Evolutionary conservation across 2,113 vertebrate species (phyloP).

Genomic region (Crotalus viridis): DNA sequence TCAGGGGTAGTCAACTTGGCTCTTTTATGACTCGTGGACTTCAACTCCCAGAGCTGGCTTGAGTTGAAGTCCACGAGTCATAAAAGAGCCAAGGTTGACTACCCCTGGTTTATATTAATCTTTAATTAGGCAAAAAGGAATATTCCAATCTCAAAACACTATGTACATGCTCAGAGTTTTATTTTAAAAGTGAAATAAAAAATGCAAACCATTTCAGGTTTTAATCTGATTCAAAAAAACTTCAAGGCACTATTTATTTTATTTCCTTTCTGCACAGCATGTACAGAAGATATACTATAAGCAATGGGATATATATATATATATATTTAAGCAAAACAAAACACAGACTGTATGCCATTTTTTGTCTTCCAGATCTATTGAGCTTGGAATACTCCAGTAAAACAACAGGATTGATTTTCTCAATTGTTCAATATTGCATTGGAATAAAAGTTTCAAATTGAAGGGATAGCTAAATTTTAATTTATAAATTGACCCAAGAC

Average conservation of each 20-base stretch:
- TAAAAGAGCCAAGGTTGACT: too few relatives aligned
- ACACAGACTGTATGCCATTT: background rate
- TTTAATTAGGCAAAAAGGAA: background rate
- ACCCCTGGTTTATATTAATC: background rate
- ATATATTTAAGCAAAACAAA: background rate
- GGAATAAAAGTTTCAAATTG: background rate
- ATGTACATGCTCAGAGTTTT: background rate
- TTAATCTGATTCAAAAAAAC: background rate
- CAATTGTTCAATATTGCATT: background rate
- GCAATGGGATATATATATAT: background rate
- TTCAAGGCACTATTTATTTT: background rate
- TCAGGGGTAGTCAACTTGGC: too few relatives aligned
- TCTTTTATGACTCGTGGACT: too few relatives aligned
- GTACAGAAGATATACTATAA: background rate
- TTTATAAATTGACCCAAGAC: background rate
- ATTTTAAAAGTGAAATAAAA: background rate
- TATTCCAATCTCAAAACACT: background rate
- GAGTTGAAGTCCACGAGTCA: too few relatives aligned
- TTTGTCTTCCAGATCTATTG: background rate
- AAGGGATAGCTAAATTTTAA: background rate
- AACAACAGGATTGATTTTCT: background rate
- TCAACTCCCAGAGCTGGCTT: too few relatives aligned
- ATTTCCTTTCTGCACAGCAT: background rate
- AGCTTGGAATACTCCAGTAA: background rate
- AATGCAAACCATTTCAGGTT: background rate